Evolutionary conservation across 2,888 invertebrate species (phyloP).

Genomic region (Pseudococcus jackbeardsleyi): DNA sequence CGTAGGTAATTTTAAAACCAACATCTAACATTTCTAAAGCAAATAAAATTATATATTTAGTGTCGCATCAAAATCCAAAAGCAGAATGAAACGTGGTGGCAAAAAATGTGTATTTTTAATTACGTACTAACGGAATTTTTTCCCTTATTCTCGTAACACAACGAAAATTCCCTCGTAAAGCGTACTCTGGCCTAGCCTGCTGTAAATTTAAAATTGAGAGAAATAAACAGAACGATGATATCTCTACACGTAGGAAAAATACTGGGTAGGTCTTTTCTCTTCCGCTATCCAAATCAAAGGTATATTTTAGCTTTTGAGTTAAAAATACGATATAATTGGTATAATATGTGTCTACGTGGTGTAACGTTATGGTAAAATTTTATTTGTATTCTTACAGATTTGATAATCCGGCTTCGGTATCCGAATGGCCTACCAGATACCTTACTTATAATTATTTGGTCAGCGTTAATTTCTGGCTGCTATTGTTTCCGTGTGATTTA

Average conservation of each 20-base stretch:
- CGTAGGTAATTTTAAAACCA: background rate
- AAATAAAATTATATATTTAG: conserved; percentile 15
- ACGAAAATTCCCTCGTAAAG: background rate
- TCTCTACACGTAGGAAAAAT: background rate
- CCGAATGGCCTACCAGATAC: conserved; percentile 85
- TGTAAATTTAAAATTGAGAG: background rate
- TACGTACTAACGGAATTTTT: background rate
- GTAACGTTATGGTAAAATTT: background rate
- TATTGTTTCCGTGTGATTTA: conserved; percentile 88
- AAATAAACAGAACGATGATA: background rate
- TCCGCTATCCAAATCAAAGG: too few relatives aligned
- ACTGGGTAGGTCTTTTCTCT: too few relatives aligned
- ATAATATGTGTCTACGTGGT: background rate
- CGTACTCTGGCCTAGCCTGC: background rate
- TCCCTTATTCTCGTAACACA: background rate
- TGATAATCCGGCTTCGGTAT: conserved; percentile 96
- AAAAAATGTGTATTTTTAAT: conserved; percentile 32
- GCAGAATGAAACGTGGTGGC: background rate
- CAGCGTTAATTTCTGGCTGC: conserved; percentile 90
- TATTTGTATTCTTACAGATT: conserved; percentile 75
- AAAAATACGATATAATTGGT: conserved; percentile 24
- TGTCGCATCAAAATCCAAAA: background rate
- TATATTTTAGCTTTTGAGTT: background rate
- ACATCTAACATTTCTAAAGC: background rate
- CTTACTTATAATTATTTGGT: conserved; percentile 94